These are phyloP conservation scores for Nymphalis io DNA, from an alignment of 1,140 invertebrate species.

Conservation along the genomic window DNA sequence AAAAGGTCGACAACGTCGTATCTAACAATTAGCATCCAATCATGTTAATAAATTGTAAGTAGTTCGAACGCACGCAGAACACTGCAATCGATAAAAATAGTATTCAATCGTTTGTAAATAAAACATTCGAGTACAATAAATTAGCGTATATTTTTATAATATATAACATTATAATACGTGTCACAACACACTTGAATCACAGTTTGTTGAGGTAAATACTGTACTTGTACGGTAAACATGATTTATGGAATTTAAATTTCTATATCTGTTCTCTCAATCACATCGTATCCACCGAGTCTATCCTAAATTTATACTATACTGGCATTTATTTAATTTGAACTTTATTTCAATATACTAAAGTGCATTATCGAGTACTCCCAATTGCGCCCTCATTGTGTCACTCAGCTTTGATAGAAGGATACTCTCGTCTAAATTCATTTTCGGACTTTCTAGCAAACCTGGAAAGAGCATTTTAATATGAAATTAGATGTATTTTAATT, in stretches of 20 bases:
- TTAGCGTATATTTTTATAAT: slow-evolving; percentile 42
- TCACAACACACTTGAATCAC: slow-evolving; percentile 64
- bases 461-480: slow-evolving; percentile 45
- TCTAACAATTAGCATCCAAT: slow-evolving; percentile 6
- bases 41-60: not conserved
- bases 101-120: slow-evolving; percentile 12
- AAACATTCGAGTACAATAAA: slow-evolving; percentile 38
- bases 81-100: slow-evolving; percentile 16
- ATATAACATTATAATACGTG: slow-evolving; percentile 40
- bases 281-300: slow-evolving; percentile 19
- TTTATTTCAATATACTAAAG: slow-evolving; percentile 33
- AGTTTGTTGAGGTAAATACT: slow-evolving; percentile 77
- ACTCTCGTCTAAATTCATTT: slow-evolving; percentile 83
- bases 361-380: slow-evolving; percentile 82
- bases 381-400: slow-evolving; percentile 84
- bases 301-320: slow-evolving; percentile 41
- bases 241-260: not conserved
- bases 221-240: slow-evolving; percentile 33
- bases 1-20: not conserved
- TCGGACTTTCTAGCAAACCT: slow-evolving; percentile 85
- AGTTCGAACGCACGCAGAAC: slow-evolving; percentile 4
- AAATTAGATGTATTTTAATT: not conserved
- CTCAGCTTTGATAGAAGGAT: slow-evolving; percentile 84
- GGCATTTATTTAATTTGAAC: slow-evolving; percentile 39
- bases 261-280: slow-evolving; percentile 25